Evolutionary conservation across 2,888 invertebrate species (phyloP).

Genomic region (Holacanthella duospinosa): DNA sequence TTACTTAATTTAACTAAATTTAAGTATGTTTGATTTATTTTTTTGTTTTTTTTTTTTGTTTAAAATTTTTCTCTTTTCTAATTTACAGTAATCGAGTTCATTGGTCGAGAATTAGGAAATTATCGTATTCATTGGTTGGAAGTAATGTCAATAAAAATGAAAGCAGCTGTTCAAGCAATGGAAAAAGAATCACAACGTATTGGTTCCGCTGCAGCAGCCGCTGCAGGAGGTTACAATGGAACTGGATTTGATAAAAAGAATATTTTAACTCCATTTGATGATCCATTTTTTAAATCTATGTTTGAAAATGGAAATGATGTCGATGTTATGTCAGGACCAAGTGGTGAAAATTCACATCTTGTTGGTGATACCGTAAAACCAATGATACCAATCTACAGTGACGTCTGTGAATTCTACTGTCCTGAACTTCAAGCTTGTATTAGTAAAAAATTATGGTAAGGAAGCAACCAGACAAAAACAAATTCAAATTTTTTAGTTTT

Average conservation of each 20-base stretch:
- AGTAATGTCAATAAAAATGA: constrained; percentile 43
- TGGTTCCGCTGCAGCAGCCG: constrained; percentile 1
- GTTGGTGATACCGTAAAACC: constrained; percentile 45
- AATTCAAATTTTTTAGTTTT: neutral
- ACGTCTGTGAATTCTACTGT: constrained; percentile 65
- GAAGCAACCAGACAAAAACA: neutral
- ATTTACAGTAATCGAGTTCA: constrained; percentile 58
- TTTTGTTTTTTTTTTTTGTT: too few species aligned
- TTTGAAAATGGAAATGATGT: constrained; percentile 5
- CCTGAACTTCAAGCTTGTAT: constrained; percentile 72
- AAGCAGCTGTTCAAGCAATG: constrained; percentile 18
- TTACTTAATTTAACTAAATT: too few species aligned
- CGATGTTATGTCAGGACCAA: neutral
- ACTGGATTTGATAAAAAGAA: neutral
- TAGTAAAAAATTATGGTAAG: constrained; percentile 66
- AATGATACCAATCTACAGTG: constrained; percentile 43
- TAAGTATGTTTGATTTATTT: too few species aligned
- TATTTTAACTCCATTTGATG: constrained; percentile 3
- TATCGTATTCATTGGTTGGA: constrained; percentile 76
- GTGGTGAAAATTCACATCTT: constrained; percentile 41
- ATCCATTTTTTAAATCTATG: constrained; percentile 7
- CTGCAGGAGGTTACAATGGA: constrained; percentile 7
- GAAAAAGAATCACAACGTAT: neutral
- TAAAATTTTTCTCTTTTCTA: neutral
- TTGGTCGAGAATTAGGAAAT: constrained; percentile 61